Evolutionary conservation across 2,113 vertebrate species (phyloP).

Genomic region (Silurus glanis): DNA sequence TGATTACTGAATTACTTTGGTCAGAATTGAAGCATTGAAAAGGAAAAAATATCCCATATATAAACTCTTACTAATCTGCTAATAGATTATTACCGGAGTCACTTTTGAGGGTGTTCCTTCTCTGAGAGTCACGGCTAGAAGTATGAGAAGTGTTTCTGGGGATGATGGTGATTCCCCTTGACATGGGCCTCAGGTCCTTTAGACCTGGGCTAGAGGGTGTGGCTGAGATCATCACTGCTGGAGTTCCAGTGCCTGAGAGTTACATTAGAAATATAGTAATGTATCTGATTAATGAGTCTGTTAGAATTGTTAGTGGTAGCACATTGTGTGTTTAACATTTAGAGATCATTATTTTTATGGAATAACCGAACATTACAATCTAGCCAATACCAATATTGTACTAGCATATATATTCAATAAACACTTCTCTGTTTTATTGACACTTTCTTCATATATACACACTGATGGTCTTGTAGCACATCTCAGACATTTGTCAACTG

Average conservation of each 20-base stretch:
- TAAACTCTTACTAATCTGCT: neutral
- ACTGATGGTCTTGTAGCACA: neutral
- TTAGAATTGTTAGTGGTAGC: neutral
- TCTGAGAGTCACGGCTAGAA: slow-evolving; percentile 6
- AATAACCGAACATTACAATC: neutral
- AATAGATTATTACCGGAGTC: slow-evolving; percentile 37
- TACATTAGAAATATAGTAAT: neutral
- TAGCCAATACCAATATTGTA: neutral
- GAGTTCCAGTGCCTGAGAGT: neutral
- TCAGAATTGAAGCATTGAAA: neutral
- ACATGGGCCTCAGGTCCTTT: slow-evolving; percentile 37
- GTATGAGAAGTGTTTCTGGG: slow-evolving; percentile 41
- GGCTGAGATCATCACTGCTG: slow-evolving; percentile 5
- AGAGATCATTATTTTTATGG: neutral
- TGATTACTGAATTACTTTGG: neutral
- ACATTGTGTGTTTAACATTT: neutral
- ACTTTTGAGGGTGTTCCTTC: slow-evolving; percentile 32
- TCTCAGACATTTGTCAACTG: neutral
- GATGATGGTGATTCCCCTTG: slow-evolving; percentile 45
- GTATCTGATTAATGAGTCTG: neutral
- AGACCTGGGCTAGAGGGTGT: neutral
- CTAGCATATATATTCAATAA: neutral
- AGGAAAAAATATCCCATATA: neutral
- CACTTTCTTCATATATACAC: neutral
- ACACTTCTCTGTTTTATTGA: neutral